Evolutionary conservation across 1,140 invertebrate species (phyloP).

Genomic region (Lithobius niger): DNA sequence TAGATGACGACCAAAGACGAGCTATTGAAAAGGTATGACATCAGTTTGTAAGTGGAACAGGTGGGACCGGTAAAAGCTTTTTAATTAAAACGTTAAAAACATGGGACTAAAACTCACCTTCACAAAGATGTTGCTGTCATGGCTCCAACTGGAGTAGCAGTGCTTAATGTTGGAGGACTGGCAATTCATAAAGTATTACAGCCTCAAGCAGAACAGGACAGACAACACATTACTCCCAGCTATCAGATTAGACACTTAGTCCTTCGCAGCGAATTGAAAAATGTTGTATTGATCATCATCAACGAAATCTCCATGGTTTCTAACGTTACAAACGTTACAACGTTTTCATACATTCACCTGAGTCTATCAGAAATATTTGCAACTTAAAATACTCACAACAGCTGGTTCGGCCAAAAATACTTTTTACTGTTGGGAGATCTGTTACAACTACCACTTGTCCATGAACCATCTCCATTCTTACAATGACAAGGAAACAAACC

Average conservation of each 20-base stretch:
- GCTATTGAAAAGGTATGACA: background rate
- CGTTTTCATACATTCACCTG: background rate
- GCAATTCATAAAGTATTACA: conserved; percentile 14
- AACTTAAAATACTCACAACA: no score
- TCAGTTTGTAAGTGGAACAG: conserved; percentile 5
- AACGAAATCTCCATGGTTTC: conserved; percentile 8
- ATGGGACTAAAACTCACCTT: background rate
- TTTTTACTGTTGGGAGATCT: no score
- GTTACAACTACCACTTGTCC: no score
- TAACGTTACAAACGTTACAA: no score
- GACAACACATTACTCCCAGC: conserved; percentile 1
- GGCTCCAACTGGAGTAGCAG: conserved; percentile 14
- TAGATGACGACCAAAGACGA: background rate
- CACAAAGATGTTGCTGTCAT: conserved; percentile 9
- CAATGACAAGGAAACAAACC: no score
- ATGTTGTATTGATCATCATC: conserved; percentile 9
- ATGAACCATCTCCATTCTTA: no score
- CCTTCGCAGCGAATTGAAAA: conserved; percentile 4
- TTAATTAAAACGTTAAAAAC: conserved; percentile 3
- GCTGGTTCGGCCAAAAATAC: no score
- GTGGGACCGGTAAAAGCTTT: conserved; percentile 8
- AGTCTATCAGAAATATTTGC: conserved; percentile 6
- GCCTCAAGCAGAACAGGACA: conserved; percentile 8
- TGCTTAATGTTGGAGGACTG: conserved; percentile 12
- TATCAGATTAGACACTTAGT: conserved; percentile 2